Evolutionary conservation across 2,797 vertebrate genomes (phyloP).

Genomic region (Galaxias olidus): DNA sequence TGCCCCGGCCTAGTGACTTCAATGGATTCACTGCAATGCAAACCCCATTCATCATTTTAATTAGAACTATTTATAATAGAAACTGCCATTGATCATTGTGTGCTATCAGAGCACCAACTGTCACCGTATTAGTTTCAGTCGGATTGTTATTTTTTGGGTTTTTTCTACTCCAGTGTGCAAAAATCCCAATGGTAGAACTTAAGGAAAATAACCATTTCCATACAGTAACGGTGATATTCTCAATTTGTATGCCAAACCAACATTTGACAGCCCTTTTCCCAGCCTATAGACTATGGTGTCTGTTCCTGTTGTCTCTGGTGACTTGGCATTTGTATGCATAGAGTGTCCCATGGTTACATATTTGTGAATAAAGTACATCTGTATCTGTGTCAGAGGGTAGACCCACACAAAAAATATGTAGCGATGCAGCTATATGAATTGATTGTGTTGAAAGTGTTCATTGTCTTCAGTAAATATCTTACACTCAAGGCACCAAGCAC

Average conservation of each 20-base stretch:
- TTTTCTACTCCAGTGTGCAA: no score
- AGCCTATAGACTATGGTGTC: neutral
- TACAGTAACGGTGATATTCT: neutral
- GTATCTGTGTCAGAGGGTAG: neutral
- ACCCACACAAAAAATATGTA: neutral
- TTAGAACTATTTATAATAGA: slow-evolving; percentile 31
- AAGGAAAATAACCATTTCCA: no score
- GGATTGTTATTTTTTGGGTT: no score
- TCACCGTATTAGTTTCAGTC: slow-evolving; percentile 1
- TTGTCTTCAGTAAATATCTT: neutral
- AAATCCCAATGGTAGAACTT: no score
- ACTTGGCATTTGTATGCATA: neutral
- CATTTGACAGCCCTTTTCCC: neutral
- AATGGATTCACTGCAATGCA: slow-evolving; percentile 23
- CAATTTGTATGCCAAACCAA: neutral
- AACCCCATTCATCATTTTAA: slow-evolving; percentile 49
- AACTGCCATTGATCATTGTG: slow-evolving; percentile 41
- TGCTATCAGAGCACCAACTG: neutral
- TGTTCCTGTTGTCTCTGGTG: neutral
- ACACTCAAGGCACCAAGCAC: neutral
- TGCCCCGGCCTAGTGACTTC: slow-evolving; percentile 15
- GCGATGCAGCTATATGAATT: neutral
- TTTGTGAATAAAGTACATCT: neutral
- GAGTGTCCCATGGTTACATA: neutral
- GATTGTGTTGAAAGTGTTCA: neutral